phyloP scores from a whole-genome alignment of 2,797 vertebrate genomes.

The Podarcis siculus region DNA sequence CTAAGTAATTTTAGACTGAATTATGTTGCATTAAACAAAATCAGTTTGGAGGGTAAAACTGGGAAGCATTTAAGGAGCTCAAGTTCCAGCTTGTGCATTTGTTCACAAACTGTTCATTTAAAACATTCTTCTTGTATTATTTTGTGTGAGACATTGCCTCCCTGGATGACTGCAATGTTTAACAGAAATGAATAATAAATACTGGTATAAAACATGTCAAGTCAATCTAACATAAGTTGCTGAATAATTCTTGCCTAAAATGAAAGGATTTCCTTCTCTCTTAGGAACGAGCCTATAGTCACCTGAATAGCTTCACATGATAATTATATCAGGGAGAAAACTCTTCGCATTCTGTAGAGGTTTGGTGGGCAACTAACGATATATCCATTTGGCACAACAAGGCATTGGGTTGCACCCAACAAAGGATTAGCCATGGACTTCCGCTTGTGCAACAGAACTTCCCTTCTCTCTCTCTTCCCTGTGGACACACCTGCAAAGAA shows the following conservation, averaged over 20 bases:
- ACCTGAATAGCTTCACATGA: neutral
- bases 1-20: neutral
- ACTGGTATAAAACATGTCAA: neutral
- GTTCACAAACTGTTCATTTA: constrained; percentile 15
- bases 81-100: constrained; percentile 2
- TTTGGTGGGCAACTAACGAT: neutral
- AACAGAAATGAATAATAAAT: constrained; percentile 34
- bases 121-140: constrained; percentile 21
- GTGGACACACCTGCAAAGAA: too few species aligned
- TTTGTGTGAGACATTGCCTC: constrained; percentile 18
- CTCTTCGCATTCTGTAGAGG: neutral
- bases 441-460: too few species aligned
- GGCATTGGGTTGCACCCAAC: neutral
- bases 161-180: constrained; percentile 21
- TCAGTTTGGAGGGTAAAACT: neutral
- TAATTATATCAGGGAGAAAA: constrained; percentile 14
- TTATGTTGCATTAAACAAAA: constrained; percentile 31
- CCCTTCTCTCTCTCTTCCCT: too few species aligned
- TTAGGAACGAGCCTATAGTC: neutral
- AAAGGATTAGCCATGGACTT: too few species aligned
- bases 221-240: neutral
- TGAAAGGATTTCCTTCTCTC: neutral
- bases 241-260: constrained; percentile 28
- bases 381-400: constrained; percentile 35
- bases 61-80: neutral